These are phyloP conservation scores for Morphnarchus princeps DNA, from an alignment of 2,113 vertebrate species.

Conservation along the genomic window DNA sequence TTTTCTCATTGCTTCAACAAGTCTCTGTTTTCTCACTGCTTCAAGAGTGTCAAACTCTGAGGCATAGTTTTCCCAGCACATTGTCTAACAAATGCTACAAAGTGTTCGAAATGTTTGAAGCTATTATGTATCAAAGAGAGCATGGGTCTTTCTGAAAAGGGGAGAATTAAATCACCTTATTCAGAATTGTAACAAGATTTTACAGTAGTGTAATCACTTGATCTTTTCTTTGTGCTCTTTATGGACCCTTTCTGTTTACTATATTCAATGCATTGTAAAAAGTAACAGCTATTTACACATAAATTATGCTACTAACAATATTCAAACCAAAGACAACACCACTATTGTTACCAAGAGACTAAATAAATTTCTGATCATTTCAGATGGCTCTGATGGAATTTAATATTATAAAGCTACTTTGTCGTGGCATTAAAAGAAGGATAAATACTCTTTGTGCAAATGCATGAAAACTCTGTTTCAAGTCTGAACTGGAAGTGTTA, in stretches of 20 bases:
- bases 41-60: not conserved
- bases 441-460: not conserved
- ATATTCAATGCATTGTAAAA: not conserved
- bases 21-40: not conserved
- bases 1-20: not conserved
- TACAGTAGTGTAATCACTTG: not conserved
- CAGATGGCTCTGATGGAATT: not conserved
- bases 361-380: not conserved
- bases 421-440: not conserved
- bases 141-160: not conserved
- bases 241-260: not conserved
- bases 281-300: constrained; percentile 25
- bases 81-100: not conserved
- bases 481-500: not conserved
- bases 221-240: not conserved
- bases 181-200: not conserved
- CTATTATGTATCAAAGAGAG: not conserved
- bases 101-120: not conserved
- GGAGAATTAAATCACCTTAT: not conserved
- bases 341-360: not conserved
- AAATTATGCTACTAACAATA: not conserved
- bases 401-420: not conserved
- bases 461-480: not conserved
- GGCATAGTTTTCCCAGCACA: not conserved
- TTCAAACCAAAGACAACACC: not conserved